Evolutionary conservation across 2,113 vertebrate genomes (phyloP), one percentile per base, ranked within the genome.

Genomic region (Verasper variegatus): DNA sequence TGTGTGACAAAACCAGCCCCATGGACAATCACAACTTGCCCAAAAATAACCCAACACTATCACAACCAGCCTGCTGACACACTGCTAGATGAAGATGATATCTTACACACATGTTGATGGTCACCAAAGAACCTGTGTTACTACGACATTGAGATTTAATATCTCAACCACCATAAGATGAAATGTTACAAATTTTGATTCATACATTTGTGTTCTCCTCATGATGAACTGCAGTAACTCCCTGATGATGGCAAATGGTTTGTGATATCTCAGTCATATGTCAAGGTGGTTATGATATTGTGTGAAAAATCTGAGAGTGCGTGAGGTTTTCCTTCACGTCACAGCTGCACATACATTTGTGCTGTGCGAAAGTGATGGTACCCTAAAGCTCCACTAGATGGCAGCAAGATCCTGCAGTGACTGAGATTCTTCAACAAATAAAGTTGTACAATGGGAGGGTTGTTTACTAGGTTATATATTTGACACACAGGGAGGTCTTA

Each of bases 311-410:
- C 8, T 35, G 31, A 35, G 8, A 35, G 35, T 35, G 35, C 7
- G 2, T 35, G 35, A 35, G 35, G 35, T 35, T 35, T 35, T 35
- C 8, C 8, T 35, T 35, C 7, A 35, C 35, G 4, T 35, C 8
- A 35, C 35, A 35, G 35, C 35, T 35, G 7, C 35, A 35, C 35
- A 35, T 35, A 35, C 12, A 9, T 10, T 12, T 15, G 7, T 0
- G 13, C 9, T 58, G 61, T 0, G 1, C 9, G 47, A 17, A 40
- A 51, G 27, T 47, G 42, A 55, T 15, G 7, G 3, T 42, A 21
- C 24, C 54, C 45, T 20, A 21, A 3, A 8, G 0, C 10, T 58
- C 78, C 90, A 83, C 79, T 80, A 91, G 86, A 78, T 77, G 84
- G 83, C 86, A 85, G 69, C 70, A 84, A 51, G 0, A 59, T 11